These are phyloP conservation scores for Clytia hemisphaerica DNA, from an alignment of 30 jellyfish, hydroid and myxozoan species.

Conservation along the genomic window DNA sequence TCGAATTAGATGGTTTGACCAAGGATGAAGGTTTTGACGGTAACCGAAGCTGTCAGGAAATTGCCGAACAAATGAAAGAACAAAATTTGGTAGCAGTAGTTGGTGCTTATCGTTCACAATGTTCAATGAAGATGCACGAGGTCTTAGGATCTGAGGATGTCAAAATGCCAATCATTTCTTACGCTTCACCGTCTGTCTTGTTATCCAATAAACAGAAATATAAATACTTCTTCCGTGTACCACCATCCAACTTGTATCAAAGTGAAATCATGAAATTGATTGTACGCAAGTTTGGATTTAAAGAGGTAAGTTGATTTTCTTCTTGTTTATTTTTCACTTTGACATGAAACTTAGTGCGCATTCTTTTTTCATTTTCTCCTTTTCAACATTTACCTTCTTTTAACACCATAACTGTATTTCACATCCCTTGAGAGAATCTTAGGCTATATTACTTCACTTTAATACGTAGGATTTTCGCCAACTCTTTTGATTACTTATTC, in stretches of 20 bases:
- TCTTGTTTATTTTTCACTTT: neutral
- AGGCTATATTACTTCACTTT: no score
- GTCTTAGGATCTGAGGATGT: conserved; percentile 57
- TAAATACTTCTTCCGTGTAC: conserved; percentile 71
- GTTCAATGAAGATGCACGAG: conserved; percentile 67
- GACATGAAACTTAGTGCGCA: neutral
- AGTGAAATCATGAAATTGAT: conserved; percentile 50
- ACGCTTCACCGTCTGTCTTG: conserved; percentile 69
- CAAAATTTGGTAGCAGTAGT: conserved; percentile 70
- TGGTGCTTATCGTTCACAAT: conserved; percentile 91
- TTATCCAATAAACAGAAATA: conserved; percentile 58
- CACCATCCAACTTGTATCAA: conserved; percentile 51
- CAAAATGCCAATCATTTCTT: conserved; percentile 70
- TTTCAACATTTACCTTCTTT: no score
- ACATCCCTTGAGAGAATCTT: no score
- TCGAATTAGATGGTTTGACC: conserved; percentile 66
- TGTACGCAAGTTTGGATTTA: conserved; percentile 59
- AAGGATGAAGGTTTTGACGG: conserved; percentile 94
- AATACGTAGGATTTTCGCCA: no score
- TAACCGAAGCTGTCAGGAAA: conserved; percentile 41
- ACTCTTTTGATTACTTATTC: no score
- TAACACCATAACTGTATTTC: no score
- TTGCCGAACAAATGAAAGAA: conserved; percentile 54
- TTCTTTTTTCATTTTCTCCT: neutral
- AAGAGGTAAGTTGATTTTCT: conserved; percentile 40